Conservation (phyloP, 1,140 invertebrate genomes). For the Wasmannia auropunctata region DNA sequence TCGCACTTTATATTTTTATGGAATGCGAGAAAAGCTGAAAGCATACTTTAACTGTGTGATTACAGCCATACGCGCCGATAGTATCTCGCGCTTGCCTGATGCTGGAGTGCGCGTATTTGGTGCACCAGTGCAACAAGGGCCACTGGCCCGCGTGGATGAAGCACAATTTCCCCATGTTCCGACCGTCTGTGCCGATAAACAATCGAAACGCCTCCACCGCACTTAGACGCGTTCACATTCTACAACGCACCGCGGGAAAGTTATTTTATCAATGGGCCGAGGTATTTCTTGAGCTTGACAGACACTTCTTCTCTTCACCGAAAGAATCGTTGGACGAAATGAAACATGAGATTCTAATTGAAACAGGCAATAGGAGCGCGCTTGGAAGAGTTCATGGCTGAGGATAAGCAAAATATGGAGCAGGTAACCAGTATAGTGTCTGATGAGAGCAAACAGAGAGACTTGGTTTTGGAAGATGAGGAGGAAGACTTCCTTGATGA, state of each 20-base stretch:
- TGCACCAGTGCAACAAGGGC: conserved; percentile 98
- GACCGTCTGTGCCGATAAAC: conserved; percentile 89
- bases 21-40: not conserved
- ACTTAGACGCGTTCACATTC: conserved; percentile 90
- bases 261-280: conserved; percentile 99
- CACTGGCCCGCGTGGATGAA: conserved; percentile 99
- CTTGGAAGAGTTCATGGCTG: conserved; percentile 92
- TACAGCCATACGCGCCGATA: conserved; percentile 96
- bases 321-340: conserved; percentile 5
- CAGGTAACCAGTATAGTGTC: conserved; percentile 89
- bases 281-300: conserved; percentile 85
- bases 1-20: not conserved
- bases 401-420: conserved; percentile 90
- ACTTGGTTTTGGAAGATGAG: conserved; percentile 95
- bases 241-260: conserved; percentile 96
- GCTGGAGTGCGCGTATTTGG: conserved; percentile 98
- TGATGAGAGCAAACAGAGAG: conserved; percentile 94
- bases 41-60: conserved; percentile 65
- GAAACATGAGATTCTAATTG: not conserved
- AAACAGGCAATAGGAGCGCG: conserved; percentile 92
- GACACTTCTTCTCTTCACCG: not conserved
- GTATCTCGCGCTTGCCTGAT: conserved; percentile 95
- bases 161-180: conserved; percentile 92
- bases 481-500: conserved; percentile 99
- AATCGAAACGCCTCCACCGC: conserved; percentile 86